Conservation (phyloP, 2,113 vertebrate genomes). For the Nestor notabilis region DNA sequence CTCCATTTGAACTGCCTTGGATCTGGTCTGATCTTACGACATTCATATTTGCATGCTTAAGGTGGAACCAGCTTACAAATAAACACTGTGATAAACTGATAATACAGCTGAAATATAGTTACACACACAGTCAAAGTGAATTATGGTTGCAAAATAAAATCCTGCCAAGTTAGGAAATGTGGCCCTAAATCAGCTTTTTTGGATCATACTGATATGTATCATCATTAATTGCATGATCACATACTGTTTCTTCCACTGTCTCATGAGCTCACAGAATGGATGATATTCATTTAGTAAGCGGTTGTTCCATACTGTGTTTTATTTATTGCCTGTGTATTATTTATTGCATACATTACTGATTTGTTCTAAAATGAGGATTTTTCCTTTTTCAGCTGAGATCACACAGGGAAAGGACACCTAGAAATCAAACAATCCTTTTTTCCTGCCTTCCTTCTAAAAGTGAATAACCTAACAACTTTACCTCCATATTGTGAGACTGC, state of each 20-base stretch:
- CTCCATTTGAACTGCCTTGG: not conserved
- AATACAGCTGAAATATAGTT: not conserved
- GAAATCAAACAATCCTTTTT: not conserved
- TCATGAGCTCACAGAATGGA: not conserved
- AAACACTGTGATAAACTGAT: not conserved
- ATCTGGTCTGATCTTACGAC: not conserved
- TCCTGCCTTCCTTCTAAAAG: not conserved
- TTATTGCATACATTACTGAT: not conserved
- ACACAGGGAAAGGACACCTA: not conserved
- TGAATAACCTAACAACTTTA: not conserved
- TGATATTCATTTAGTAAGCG: not conserved
- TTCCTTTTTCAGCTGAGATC: not conserved
- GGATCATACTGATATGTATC: not conserved
- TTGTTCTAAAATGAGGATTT: not conserved
- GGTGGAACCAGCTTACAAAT: not conserved
- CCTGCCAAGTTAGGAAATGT: not conserved
- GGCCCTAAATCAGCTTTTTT: not conserved
- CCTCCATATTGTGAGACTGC: not conserved
- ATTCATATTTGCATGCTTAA: not conserved
- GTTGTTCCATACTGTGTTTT: not conserved
- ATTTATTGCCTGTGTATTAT: not conserved
- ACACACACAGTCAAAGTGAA: not conserved
- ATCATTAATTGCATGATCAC: not conserved
- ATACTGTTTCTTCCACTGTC: not conserved
- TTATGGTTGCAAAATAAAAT: not conserved